Evolutionary conservation across 2,888 invertebrate species (phyloP).

Genomic region (Lordiphosa fenestrarum): DNA sequence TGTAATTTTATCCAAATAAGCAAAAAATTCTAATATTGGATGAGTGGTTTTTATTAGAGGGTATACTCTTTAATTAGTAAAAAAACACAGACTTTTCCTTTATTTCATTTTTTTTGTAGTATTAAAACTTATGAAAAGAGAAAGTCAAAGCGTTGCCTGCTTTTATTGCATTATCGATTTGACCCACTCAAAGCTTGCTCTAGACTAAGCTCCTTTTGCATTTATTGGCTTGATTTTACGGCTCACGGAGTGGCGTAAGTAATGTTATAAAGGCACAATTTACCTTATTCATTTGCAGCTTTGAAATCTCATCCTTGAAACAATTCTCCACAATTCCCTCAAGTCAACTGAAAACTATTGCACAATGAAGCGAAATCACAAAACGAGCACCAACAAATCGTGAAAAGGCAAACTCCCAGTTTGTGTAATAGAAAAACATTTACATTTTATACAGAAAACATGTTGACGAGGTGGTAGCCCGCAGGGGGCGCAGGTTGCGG

Average conservation of each 20-base stretch:
- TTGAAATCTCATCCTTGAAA: neutral
- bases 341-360: conserved; percentile 4
- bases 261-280: conserved; percentile 1
- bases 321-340: too few relatives aligned
- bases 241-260: conserved; percentile 3
- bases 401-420: conserved; percentile 12
- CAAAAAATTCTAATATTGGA: too few relatives aligned
- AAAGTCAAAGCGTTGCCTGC: neutral
- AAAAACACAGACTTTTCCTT: too few relatives aligned
- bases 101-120: too few relatives aligned
- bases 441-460: conserved; percentile 51
- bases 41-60: too few relatives aligned
- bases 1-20: too few relatives aligned
- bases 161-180: conserved; percentile 6
- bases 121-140: too few relatives aligned
- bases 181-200: neutral
- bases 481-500: conserved; percentile 12
- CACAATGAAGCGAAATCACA: conserved; percentile 13
- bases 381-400: conserved; percentile 2
- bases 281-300: too few relatives aligned
- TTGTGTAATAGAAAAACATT: conserved; percentile 56
- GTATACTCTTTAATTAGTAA: too few relatives aligned
- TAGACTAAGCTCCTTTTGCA: conserved; percentile 6
- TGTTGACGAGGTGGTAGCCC: conserved; percentile 30
- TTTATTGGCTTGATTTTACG: conserved; percentile 11